phyloP scores from a whole-genome alignment of 2,797 vertebrate genomes.

The Denticeps clupeoides region DNA sequence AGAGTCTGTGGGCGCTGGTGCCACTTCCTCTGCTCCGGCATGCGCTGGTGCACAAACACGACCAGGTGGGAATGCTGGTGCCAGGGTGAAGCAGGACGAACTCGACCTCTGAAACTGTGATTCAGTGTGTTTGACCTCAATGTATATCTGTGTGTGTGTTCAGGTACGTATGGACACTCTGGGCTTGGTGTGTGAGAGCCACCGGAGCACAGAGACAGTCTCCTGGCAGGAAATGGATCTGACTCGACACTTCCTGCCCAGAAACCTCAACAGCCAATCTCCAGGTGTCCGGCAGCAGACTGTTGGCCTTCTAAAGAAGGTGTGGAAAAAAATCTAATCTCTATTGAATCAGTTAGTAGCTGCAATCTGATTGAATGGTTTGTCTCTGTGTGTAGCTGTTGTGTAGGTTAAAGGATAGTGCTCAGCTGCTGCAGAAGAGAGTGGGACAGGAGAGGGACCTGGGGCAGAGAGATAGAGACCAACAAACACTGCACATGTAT shows the following conservation, averaged over 20 bases:
- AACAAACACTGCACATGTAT: slow-evolving; percentile 41
- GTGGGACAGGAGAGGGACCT: slow-evolving; percentile 40
- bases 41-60: slow-evolving; percentile 82
- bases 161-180: slow-evolving; percentile 87
- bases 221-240: slow-evolving; percentile 75
- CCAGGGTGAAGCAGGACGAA: background rate
- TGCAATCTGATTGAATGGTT: background rate
- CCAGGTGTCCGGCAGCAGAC: slow-evolving; percentile 82
- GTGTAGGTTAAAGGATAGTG: slow-evolving; percentile 77
- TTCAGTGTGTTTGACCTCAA: background rate
- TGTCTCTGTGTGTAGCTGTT: slow-evolving; percentile 60
- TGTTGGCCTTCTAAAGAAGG: slow-evolving; percentile 82
- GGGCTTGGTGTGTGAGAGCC: slow-evolving; percentile 84
- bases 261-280: slow-evolving; percentile 81
- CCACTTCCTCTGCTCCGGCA: slow-evolving; percentile 64
- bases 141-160: background rate
- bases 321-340: slow-evolving; percentile 33
- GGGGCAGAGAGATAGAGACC: slow-evolving; percentile 36
- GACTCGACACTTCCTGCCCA: slow-evolving; percentile 68
- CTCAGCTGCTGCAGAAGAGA: slow-evolving; percentile 72
- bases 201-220: slow-evolving; percentile 79
- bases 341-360: background rate
- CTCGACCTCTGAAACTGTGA: background rate
- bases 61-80: slow-evolving; percentile 83
- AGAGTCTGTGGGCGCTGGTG: slow-evolving; percentile 67